Percentiles rank a stretch among this genome's conserved stretches.
Conservation (phyloP, 1,140 invertebrate species). For the Drosophila obscura region DNA sequence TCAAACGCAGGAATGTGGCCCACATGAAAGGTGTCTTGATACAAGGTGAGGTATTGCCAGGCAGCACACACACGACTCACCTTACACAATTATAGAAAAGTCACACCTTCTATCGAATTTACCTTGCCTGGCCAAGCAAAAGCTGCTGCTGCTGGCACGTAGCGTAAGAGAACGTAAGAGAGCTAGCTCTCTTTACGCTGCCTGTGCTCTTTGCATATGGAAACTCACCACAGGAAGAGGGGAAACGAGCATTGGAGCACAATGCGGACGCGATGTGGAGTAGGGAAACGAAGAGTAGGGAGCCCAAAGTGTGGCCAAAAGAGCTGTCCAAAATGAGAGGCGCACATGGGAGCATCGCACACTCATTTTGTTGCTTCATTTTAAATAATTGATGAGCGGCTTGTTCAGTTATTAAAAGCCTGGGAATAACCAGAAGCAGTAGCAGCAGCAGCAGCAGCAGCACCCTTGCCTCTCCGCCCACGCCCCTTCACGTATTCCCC, state of each 20-base stretch:
- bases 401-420: constrained; percentile 82
- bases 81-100: too few relatives aligned
- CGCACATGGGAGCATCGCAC: constrained; percentile 47
- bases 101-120: too few relatives aligned
- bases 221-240: constrained; percentile 28
- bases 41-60: too few relatives aligned
- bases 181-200: not conserved
- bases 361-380: constrained; percentile 71
- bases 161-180: constrained; percentile 20
- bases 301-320: not conserved
- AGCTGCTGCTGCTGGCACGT: constrained; percentile 10
- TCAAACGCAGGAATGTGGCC: constrained; percentile 44
- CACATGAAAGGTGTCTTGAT: too few relatives aligned
- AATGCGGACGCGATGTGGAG: too few relatives aligned
- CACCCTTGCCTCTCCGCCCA: constrained; percentile 2
- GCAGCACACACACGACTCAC: too few relatives aligned
- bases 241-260: not conserved
- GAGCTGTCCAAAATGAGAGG: constrained; percentile 24
- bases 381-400: constrained; percentile 82
- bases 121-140: too few relatives aligned
- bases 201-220: constrained; percentile 7
- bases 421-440: constrained; percentile 62
- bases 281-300: too few relatives aligned
- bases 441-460: constrained; percentile 14
- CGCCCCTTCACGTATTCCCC: constrained; percentile 27